Percentiles rank a stretch among this genome's conserved stretches.
phyloP scores from a whole-genome alignment of 2,113 vertebrate genomes.

The Heloderma charlesbogerti region DNA sequence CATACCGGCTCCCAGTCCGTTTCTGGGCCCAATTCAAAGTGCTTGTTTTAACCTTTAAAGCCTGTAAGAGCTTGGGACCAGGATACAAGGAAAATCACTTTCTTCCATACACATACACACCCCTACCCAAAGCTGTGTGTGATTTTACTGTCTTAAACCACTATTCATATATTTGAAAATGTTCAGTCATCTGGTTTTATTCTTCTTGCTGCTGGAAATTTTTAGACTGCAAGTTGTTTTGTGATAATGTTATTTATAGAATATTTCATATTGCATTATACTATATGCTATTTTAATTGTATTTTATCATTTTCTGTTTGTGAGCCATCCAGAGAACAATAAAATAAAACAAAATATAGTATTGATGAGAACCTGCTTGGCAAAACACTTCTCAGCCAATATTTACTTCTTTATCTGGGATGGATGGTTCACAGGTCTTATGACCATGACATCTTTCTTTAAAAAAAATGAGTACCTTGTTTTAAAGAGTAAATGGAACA shows the following conservation, averaged over 20 bases:
- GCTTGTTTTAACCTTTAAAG: neutral
- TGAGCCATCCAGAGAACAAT: neutral
- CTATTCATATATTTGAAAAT: neutral
- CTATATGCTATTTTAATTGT: neutral
- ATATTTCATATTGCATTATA: neutral
- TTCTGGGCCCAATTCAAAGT: neutral
- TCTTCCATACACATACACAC: no score
- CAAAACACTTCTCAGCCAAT: neutral
- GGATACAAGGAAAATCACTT: neutral
- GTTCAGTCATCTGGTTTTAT: neutral
- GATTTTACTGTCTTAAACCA: neutral
- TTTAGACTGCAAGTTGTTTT: neutral
- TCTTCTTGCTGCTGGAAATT: neutral
- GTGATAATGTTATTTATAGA: neutral
- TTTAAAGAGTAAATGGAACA: neutral
- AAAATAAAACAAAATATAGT: neutral
- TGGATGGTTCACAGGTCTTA: neutral
- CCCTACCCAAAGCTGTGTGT: no score
- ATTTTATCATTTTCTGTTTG: neutral
- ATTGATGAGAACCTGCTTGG: neutral
- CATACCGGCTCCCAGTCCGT: neutral
- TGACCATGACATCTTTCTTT: neutral
- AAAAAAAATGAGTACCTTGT: neutral
- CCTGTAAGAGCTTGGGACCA: neutral
- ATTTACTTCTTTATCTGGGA: neutral